Evolutionary conservation across 2,888 invertebrate species (phyloP), one percentile per base, ranked within the genome.

Genomic region (Andrena fulva): DNA sequence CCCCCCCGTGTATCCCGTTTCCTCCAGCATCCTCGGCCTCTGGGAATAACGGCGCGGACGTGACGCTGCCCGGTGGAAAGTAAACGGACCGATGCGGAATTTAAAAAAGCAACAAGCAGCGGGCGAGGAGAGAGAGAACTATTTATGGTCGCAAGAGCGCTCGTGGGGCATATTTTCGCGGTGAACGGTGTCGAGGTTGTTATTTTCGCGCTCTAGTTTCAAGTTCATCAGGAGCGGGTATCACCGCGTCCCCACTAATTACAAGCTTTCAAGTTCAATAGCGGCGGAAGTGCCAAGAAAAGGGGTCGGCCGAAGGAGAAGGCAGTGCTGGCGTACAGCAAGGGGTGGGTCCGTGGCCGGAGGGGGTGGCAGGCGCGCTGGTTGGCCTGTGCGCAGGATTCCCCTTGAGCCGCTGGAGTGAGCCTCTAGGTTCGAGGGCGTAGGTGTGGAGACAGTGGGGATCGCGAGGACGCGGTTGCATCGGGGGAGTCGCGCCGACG

Each of bases 401-500:
- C 8, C 27, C 10, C 48, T 20, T 7, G 8, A 35, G 74, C 52
- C 31, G n/a, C 33, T 42, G 75, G 52, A 62, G n/a, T 6, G 52
- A 42, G 24, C 31, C 54, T 27, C 75, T 67, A 78, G 24, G 20
- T 24, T 42, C 31, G 31, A 6, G 7, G 2, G 74, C 78, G 75
- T 75, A 20, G 78, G 78, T 48, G 78, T 54, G 3, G 1, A 8
- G 1, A 2, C 12, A 56, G 62, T n/a, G 63, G 72, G 50, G 67
- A 24, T 54, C 29, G 63, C 64, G 10, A 24, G 48, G 8, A n/a
- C 33, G 63, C 27, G 31, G 35, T 75, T 59, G 56, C 24, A 82
- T 80, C 87, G 85, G 80, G 79, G 85, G 86, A 78, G 76, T 76
- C 72, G 86, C 85, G 84, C 82, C 77, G 78, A 85, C 84, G 89